Percentiles rank a stretch among this genome's conserved stretches.
These are phyloP conservation scores for Spilosoma lubricipeda DNA, from an alignment of 2,888 invertebrate species.

Conservation along the genomic window DNA sequence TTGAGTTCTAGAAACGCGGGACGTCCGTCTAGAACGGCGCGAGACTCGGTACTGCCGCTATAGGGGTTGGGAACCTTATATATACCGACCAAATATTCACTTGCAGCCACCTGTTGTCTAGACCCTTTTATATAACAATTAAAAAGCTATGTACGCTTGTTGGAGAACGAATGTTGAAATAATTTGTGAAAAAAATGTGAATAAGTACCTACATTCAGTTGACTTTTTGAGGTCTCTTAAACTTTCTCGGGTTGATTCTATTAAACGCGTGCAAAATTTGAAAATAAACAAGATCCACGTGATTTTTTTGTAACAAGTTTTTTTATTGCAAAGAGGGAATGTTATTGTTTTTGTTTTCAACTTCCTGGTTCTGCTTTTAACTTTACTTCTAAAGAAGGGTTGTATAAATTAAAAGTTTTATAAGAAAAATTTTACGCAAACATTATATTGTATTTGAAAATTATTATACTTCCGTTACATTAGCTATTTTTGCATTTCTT, in stretches of 20 bases:
- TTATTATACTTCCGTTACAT: neutral
- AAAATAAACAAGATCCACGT: neutral
- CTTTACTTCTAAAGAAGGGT: neutral
- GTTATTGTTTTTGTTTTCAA: neutral
- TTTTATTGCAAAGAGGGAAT: neutral
- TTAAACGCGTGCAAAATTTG: neutral
- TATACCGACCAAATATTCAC: constrained; percentile 40
- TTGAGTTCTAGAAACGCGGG: constrained; percentile 25
- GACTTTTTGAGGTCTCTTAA: neutral
- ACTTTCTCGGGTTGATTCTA: neutral
- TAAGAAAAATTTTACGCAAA: neutral
- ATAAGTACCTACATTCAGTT: neutral
- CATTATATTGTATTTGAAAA: neutral
- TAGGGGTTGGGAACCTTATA: constrained; percentile 52
- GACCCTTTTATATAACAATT: constrained; percentile 4
- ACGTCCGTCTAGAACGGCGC: constrained; percentile 45
- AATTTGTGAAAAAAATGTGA: neutral
- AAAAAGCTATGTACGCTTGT: constrained; percentile 25
- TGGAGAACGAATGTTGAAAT: neutral
- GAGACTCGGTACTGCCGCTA: constrained; percentile 48
- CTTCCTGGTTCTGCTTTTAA: neutral
- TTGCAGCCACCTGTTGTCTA: constrained; percentile 55
- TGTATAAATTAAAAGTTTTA: neutral
- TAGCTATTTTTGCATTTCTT: neutral
- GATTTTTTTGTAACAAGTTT: neutral